Evolutionary conservation across 1,140 invertebrate genomes (phyloP).

Genomic region (Drosophila parabipectinata): DNA sequence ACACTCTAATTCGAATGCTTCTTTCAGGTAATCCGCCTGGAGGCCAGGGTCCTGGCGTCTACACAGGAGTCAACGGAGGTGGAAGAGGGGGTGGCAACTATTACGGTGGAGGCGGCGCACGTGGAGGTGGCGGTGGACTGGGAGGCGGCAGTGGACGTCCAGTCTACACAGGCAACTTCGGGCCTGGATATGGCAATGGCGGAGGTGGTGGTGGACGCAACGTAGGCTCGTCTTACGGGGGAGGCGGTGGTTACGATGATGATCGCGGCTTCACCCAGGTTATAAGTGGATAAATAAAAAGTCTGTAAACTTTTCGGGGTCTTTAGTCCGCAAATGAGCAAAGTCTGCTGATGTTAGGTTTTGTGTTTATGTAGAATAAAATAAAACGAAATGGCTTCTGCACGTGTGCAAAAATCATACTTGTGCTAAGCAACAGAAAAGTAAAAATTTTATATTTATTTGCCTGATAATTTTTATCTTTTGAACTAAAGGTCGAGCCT

Average conservation of each 20-base stretch:
- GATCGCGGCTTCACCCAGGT: conserved; percentile 57
- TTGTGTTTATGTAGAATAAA: conserved; percentile 22
- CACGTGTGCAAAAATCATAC: conserved; percentile 1
- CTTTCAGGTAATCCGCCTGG: conserved; percentile 69
- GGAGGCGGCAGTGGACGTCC: conserved; percentile 37
- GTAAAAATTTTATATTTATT: neutral
- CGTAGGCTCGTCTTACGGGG: conserved; percentile 17
- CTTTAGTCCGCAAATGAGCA: conserved; percentile 10
- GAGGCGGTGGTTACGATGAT: conserved; percentile 29
- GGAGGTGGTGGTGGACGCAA: conserved; percentile 16
- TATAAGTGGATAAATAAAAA: conserved; percentile 52
- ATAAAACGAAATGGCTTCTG: conserved; percentile 4
- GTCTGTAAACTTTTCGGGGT: conserved; percentile 7
- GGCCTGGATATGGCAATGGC: conserved; percentile 49
- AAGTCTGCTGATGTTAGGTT: conserved; percentile 17
- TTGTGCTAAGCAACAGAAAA: neutral
- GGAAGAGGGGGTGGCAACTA: conserved; percentile 13
- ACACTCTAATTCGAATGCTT: conserved; percentile 15
- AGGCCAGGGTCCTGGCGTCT: conserved; percentile 63
- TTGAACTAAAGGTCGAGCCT: too few species aligned
- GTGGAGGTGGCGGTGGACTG: conserved; percentile 25
- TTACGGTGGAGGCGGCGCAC: conserved; percentile 40
- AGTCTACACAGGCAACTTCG: conserved; percentile 66
- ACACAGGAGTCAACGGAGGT: conserved; percentile 35
- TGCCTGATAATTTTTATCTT: neutral